Conservation (phyloP, 2,797 vertebrate species). For the Arvicola amphibius region DNA sequence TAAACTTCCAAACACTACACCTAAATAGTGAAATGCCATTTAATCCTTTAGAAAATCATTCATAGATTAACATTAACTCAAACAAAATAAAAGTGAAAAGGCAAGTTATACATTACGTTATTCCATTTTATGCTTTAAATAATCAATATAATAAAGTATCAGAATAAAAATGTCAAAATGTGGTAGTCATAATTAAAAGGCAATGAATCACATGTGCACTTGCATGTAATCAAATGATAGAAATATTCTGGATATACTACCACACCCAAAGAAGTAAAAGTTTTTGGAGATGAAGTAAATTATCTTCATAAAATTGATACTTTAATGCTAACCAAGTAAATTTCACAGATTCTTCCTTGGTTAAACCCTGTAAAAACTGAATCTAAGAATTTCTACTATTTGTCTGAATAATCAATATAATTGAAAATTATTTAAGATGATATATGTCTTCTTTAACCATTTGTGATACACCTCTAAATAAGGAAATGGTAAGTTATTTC, state of each 20-base stretch:
- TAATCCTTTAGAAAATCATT: conserved; percentile 86
- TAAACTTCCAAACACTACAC: conserved; percentile 79
- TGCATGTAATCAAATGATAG: conserved; percentile 24
- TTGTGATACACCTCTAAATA: conserved; percentile 71
- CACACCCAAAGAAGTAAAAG: neutral
- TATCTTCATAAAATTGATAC: conserved; percentile 73
- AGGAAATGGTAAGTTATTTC: conserved; percentile 56
- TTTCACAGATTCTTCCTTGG: conserved; percentile 77
- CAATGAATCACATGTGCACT: conserved; percentile 61
- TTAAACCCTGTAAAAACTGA: conserved; percentile 66
- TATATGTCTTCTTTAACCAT: conserved; percentile 65
- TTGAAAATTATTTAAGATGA: conserved; percentile 80
- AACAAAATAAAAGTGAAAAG: conserved; percentile 80
- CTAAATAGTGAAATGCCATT: conserved; percentile 85
- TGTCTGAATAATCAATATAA: conserved; percentile 73
- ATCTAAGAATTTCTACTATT: conserved; percentile 70
- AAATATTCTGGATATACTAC: neutral
- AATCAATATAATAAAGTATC: conserved; percentile 78
- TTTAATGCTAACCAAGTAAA: conserved; percentile 73
- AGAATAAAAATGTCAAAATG: conserved; percentile 71
- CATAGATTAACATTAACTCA: conserved; percentile 84
- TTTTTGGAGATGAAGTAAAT: conserved; percentile 75
- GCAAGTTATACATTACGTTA: conserved; percentile 25
- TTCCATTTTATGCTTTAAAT: conserved; percentile 69
- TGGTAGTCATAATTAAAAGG: conserved; percentile 74